Conservation (phyloP, 2,888 invertebrate species). For the Subacronicta megacephala region DNA sequence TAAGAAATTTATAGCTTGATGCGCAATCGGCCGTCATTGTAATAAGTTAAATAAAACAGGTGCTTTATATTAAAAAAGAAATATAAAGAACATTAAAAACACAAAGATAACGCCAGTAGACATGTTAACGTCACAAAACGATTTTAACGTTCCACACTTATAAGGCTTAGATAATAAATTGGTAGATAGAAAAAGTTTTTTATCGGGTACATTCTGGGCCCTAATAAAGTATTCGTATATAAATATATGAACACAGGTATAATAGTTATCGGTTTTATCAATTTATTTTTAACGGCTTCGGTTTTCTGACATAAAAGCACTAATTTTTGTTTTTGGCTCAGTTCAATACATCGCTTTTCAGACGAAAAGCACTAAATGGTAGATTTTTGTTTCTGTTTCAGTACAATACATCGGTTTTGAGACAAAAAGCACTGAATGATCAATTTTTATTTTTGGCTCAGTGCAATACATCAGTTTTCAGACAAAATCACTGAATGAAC, state of each 20-base stretch:
- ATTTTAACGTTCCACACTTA: conserved; percentile 36
- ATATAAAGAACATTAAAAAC: conserved; percentile 21
- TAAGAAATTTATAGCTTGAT: too few relatives aligned
- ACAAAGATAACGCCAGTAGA: conserved; percentile 24
- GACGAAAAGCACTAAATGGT: too few relatives aligned
- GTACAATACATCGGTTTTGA: conserved; percentile 16
- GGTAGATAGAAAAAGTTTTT: conserved; percentile 43
- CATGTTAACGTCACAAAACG: conserved; percentile 39
- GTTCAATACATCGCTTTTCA: too few relatives aligned
- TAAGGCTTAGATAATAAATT: conserved; percentile 41
- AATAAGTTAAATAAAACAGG: conserved; percentile 29
- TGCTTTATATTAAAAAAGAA: conserved; percentile 33
- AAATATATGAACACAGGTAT: too few relatives aligned
- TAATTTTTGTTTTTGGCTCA: too few relatives aligned
- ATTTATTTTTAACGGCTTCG: conserved; percentile 27
- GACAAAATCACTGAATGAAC: too few relatives aligned
- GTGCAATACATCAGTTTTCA: too few relatives aligned
- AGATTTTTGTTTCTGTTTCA: too few relatives aligned
- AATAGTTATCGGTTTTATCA: conserved; percentile 36
- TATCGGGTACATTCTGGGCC: conserved; percentile 32
- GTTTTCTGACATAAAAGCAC: conserved; percentile 2
- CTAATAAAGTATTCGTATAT: conserved; percentile 34
- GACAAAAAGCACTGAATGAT: too few relatives aligned
- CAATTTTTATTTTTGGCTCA: too few relatives aligned
- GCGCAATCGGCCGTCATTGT: conserved; percentile 40